Conservation (phyloP, 1,140 invertebrate species). For the Diploscapter pachys region DNA sequence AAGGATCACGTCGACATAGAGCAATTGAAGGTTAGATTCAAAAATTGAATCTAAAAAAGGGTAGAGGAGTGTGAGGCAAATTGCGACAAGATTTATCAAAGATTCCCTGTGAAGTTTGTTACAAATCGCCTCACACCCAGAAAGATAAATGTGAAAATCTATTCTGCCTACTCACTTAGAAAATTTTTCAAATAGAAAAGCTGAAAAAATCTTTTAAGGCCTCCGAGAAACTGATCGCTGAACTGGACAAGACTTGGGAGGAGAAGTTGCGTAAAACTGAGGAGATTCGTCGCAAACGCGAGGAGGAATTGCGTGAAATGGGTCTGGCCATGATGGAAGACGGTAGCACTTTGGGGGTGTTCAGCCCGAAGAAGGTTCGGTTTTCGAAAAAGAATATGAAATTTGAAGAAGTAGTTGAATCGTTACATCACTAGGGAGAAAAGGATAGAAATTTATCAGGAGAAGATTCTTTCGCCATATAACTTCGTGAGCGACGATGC, state of each 20-base stretch:
- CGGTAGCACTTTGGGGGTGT: conserved; percentile 93
- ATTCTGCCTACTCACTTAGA: too few species aligned
- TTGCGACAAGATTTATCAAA: not conserved
- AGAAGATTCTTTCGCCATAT: too few species aligned
- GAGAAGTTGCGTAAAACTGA: conserved; percentile 96
- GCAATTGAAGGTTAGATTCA: conserved; percentile 71
- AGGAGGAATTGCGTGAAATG: conserved; percentile 97
- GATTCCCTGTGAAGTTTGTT: too few species aligned
- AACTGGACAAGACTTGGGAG: conserved; percentile 98
- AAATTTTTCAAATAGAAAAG: not conserved
- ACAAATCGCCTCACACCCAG: too few species aligned
- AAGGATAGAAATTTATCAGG: too few species aligned
- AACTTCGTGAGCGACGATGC: too few species aligned
- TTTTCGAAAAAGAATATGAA: conserved; percentile 16
- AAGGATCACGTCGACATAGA: conserved; percentile 93
- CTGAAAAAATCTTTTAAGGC: conserved; percentile 71
- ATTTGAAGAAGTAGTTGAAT: too few species aligned
- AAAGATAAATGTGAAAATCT: too few species aligned
- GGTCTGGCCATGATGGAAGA: conserved; percentile 95
- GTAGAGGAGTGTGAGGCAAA: conserved; percentile 62
- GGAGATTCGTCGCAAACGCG: conserved; percentile 72
- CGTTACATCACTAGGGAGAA: too few species aligned
- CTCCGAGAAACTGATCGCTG: conserved; percentile 97
- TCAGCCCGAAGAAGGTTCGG: conserved; percentile 85
- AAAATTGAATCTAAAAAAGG: too few species aligned